Evolutionary conservation across 1,140 invertebrate species (phyloP).

Genomic region (Drosophila pandora): DNA sequence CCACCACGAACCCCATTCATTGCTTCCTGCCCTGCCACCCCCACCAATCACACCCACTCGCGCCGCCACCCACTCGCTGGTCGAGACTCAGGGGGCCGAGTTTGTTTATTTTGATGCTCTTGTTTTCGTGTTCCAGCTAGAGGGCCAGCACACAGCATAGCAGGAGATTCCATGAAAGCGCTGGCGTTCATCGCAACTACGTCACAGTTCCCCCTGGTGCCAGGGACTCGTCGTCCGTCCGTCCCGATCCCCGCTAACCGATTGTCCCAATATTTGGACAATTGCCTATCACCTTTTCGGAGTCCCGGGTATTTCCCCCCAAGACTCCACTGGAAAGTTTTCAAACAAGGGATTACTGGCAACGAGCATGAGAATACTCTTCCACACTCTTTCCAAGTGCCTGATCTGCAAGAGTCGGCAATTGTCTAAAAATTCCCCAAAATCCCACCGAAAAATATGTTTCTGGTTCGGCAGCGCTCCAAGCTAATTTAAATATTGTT

Average conservation of each 20-base stretch:
- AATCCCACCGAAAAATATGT: slow-evolving; percentile 8
- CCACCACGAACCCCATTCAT: slow-evolving; percentile 48
- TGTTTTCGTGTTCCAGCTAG: slow-evolving; percentile 30
- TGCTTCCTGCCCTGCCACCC: slow-evolving; percentile 10
- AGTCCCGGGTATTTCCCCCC: slow-evolving; percentile 51
- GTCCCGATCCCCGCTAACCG: slow-evolving; percentile 31
- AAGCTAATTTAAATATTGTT: slow-evolving; percentile 23
- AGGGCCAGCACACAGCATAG: not conserved
- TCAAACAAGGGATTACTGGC: not conserved
- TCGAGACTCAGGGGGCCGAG: slow-evolving; percentile 12
- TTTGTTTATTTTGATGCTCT: slow-evolving; percentile 26
- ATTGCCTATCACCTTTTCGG: slow-evolving; percentile 49
- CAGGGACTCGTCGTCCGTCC: slow-evolving; percentile 21
- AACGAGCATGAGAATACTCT: slow-evolving; percentile 9
- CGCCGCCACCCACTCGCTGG: slow-evolving; percentile 8
- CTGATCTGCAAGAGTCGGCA: slow-evolving; percentile 8
- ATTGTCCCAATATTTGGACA: slow-evolving; percentile 60
- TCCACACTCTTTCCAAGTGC: slow-evolving; percentile 3
- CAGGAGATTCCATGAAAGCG: slow-evolving; percentile 41
- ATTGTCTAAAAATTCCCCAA: slow-evolving; percentile 51
- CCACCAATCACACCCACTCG: slow-evolving; percentile 7
- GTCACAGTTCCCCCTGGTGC: slow-evolving; percentile 31
- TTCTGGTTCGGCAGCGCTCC: slow-evolving; percentile 14
- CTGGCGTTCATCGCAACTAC: slow-evolving; percentile 31
- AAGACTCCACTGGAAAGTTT: slow-evolving; percentile 9